phyloP scores from a whole-genome alignment of 2,113 vertebrate genomes.

The Bubo bubo region DNA sequence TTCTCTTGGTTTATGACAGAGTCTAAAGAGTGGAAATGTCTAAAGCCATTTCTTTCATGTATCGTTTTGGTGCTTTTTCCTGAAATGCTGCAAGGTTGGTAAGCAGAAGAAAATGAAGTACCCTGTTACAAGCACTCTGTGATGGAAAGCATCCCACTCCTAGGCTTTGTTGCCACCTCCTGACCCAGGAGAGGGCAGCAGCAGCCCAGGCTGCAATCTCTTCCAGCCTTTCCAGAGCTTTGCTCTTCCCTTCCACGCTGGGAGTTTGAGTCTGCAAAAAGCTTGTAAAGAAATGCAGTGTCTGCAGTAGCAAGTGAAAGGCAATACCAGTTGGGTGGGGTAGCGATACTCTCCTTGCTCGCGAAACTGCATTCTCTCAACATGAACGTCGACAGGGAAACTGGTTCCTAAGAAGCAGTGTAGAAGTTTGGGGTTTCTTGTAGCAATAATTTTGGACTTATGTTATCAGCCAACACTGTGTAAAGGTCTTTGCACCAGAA shows the following conservation, averaged over 20 bases:
- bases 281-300: neutral
- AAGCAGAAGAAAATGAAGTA: neutral
- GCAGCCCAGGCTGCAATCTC: neutral
- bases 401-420: neutral
- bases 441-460: neutral
- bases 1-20: neutral
- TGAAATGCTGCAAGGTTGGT: neutral
- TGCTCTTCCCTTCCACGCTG: rapidly evolving
- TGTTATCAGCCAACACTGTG: neutral
- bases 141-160: neutral
- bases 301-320: neutral
- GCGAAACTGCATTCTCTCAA: neutral
- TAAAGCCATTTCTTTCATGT: neutral
- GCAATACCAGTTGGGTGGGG: too few species aligned
- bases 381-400: neutral
- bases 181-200: slow-evolving; percentile 64
- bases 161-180: neutral
- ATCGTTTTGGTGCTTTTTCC: neutral
- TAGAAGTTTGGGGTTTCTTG: neutral
- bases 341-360: neutral
- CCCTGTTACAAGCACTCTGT: neutral
- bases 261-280: neutral
- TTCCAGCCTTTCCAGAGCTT: neutral
- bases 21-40: neutral
- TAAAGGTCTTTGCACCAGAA: neutral